These are phyloP conservation scores for Drosophila flavopinicola DNA, from an alignment of 2,888 invertebrate species.

Conservation along the genomic window DNA sequence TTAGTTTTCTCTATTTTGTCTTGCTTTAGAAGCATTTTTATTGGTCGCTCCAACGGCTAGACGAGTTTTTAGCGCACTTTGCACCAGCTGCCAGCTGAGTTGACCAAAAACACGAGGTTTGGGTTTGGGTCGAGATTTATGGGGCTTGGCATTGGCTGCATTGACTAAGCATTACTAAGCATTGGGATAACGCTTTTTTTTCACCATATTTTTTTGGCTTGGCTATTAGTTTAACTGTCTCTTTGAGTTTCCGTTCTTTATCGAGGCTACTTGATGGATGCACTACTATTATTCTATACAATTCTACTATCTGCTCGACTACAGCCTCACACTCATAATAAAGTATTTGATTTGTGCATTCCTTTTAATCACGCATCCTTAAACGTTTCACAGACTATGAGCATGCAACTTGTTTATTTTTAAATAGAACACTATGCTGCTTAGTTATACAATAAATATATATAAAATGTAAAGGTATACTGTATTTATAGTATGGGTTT, in stretches of 20 bases:
- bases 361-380: not conserved
- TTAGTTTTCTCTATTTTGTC: slow-evolving; percentile 21
- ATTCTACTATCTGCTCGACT: not conserved
- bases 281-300: slow-evolving; percentile 5
- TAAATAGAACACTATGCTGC: no score
- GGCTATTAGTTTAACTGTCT: slow-evolving; percentile 26
- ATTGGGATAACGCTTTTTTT: slow-evolving; percentile 29
- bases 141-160: slow-evolving; percentile 45
- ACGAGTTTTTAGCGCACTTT: slow-evolving; percentile 61
- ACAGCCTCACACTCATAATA: not conserved
- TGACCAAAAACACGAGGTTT: slow-evolving; percentile 63
- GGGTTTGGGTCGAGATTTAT: slow-evolving; percentile 67
- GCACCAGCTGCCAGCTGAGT: slow-evolving; percentile 64
- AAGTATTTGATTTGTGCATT: not conserved
- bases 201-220: slow-evolving; percentile 6
- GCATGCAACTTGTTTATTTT: no score
- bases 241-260: slow-evolving; percentile 13
- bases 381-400: not conserved
- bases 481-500: no score
- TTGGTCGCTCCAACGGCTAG: slow-evolving; percentile 68
- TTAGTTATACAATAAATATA: no score
- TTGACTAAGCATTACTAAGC: slow-evolving; percentile 4
- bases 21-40: slow-evolving; percentile 49
- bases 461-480: no score
- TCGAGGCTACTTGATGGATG: slow-evolving; percentile 24